Base-by-base conservation (phyloP, 2,888 invertebrate genomes). In the Sabatieria punctata region DNA sequence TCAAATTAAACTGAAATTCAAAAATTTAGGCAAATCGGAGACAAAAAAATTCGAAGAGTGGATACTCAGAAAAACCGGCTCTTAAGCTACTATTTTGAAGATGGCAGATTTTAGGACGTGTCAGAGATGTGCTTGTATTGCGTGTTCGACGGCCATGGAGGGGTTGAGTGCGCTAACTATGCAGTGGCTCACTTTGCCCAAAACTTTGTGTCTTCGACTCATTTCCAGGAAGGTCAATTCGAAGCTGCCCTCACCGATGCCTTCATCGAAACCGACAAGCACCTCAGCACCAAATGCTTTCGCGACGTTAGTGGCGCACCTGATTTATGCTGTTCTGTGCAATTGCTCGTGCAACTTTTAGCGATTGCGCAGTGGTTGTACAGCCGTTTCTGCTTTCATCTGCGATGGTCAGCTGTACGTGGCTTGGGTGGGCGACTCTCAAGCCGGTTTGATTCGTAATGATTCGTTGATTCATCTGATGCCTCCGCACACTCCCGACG, bases 401-500 rank as follows among this genome's bases (percentile, higher is more conserved):
- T 71, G 78, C 54, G 78, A 76, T 52, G 73, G 74, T 43, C 72
- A 69, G 46, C 69, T 91, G 52, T 77, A 81, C 60, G 75, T 88
- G 49, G 85, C 84, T 4, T 93, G 91, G 91, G 79, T 80, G 30
- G 91, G 93, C 2, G 91, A 91, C 72, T 89, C 89, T 2, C 81
- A 83, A 67, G 88, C 85, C n/a, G 71, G 83, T 51, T 70, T 93
- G 45, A 81, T 82, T 21, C 19, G 44, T 24, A 18, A 36, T 1
- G 2, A 2, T 2, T 11, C 4, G 8, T 35, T 19, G 15, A 13
- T 11, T 2, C 26, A 21, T 13, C 23, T 47, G 18, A 47, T 25
- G 11, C 30, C 40, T 4, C 13, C 26, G 3, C 49, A 49, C 41
- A n/a, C 18, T 40, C 47, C 47, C 1, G 38, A 41, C n/a, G 38